Conservation (phyloP, 35 echinoderm and acorn worm genomes). For the Acanthaster planci region DNA sequence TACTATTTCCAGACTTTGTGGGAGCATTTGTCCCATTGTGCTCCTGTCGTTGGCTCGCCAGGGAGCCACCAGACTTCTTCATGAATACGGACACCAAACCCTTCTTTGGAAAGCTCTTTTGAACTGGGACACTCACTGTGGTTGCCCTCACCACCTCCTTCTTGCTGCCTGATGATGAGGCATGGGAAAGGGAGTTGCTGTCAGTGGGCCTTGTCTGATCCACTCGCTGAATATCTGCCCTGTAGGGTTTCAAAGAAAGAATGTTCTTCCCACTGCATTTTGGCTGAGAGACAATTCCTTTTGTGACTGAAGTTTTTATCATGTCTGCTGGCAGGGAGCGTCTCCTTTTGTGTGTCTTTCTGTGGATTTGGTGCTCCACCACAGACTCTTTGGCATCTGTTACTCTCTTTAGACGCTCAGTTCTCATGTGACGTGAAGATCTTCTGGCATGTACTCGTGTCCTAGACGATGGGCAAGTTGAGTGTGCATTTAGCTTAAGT, state of each 20-base stretch:
- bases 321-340: background rate
- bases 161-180: background rate
- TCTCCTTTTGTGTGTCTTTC: background rate
- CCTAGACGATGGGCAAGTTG: background rate
- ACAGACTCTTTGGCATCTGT: constrained; percentile 1
- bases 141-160: background rate
- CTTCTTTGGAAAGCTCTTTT: background rate
- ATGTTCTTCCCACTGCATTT: background rate
- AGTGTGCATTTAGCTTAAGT: background rate
- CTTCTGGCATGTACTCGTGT: background rate
- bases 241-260: background rate
- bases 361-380: background rate
- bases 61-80: background rate
- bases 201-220: background rate
- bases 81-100: background rate
- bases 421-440: background rate
- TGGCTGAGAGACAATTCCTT: background rate
- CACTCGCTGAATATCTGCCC: constrained; percentile 5
- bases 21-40: background rate
- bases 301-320: background rate
- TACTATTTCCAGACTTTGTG: background rate
- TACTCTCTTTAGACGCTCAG: background rate
- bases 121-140: constrained; percentile 1
- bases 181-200: background rate
- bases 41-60: background rate